Base-by-base conservation (phyloP, 2,113 vertebrate genomes). In the Delphinus delphis region DNA sequence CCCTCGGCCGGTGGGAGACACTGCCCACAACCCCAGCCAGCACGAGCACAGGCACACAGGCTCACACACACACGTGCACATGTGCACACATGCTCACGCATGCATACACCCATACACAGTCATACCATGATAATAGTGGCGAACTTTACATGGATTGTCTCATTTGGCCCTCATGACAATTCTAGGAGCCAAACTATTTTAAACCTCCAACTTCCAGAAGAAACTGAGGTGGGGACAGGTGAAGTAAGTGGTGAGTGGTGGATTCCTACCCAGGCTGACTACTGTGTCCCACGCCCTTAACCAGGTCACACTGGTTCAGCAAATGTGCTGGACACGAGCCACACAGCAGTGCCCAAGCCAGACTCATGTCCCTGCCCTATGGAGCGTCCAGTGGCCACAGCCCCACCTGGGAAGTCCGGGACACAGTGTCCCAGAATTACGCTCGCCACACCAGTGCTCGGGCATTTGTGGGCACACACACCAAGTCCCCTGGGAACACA, bases 231-330 rank as follows among this genome's bases (percentile, higher is more conserved):
- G 36, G 1, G 13, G 87, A 28, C 50, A 25, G 14, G 86, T 1
- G 13, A 70, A 65, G 33, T 18, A 21, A 41, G 38, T 0, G 10
- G 58, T 55, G 38, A 88, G 44, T 1, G 67, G 68, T 8, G 25
- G 76, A 25, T 33, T 67, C 84, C 70, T 31, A 5, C 18, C 41
- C 63, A 65, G 82, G 41, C 60, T 9, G 92, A 60, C 60, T 15
- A 14, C 1, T 1, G 25, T 3, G 33, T 26, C 25, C 58, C 15
- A 7, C 0, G 3, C 17, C 21, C 71, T 63, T 10, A 6, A 8
- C 23, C 53, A 71, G 86, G 60, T 10, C n/a, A 12, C 31, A 15
- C 4, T 14, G 1, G 0, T 25, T 47, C 70, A 50, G 62, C 55
- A 67, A 71, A 2, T 33, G 33, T 23, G 26, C 26, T 0, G 1